A percentile compares a stretch with the other conserved stretches of the same genome.
Conservation (phyloP, 2,113 vertebrate genomes). For the Anolis sagrei region DNA sequence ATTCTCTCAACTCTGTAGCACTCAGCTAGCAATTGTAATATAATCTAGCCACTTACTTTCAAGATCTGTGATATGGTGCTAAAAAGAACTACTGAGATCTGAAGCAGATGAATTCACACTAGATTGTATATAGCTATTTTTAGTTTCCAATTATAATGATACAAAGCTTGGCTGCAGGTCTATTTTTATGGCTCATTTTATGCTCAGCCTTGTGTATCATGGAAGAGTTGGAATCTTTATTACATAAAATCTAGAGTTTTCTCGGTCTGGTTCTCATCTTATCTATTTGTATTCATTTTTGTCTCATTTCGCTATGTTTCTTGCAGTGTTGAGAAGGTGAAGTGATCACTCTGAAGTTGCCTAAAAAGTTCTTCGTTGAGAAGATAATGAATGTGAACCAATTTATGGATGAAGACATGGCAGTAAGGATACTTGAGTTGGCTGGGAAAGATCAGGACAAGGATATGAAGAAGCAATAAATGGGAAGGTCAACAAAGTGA, state of each 20-base stretch:
- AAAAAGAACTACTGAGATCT: background rate
- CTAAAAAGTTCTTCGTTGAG: too few relatives aligned
- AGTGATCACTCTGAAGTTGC: too few relatives aligned
- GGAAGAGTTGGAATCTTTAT: background rate
- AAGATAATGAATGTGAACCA: too few relatives aligned
- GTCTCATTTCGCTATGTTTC: too few relatives aligned
- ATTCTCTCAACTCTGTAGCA: background rate
- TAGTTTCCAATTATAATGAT: background rate
- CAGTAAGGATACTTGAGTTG: too few relatives aligned
- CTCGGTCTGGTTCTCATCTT: too few relatives aligned
- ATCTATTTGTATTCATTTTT: too few relatives aligned
- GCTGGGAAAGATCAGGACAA: too few relatives aligned
- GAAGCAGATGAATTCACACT: conserved; percentile 5
- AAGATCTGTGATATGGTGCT: background rate
- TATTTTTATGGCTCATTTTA: background rate
- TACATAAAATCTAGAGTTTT: background rate
- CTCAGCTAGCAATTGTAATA: background rate
- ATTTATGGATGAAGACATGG: too few relatives aligned
- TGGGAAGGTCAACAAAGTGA: too few relatives aligned
- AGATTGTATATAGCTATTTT: background rate
- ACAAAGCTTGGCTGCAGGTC: background rate
- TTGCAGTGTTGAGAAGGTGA: too few relatives aligned
- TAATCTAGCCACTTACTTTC: background rate
- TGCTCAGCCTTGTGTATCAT: background rate
- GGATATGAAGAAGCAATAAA: too few relatives aligned